Evolutionary conservation across 2,888 invertebrate genomes (phyloP).

Genomic region (Chironomus tentans): DNA sequence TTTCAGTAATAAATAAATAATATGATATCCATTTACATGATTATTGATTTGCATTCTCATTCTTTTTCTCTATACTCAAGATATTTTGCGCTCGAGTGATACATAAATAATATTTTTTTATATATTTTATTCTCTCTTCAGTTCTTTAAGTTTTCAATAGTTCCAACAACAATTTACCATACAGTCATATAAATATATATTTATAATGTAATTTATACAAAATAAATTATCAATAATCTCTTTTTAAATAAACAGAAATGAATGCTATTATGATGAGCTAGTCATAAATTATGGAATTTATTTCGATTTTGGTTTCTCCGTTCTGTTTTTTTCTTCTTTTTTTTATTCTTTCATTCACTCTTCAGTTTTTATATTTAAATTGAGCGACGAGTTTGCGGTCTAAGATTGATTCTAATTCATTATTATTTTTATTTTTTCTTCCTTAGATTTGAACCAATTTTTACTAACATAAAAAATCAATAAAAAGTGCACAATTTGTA

Average conservation of each 20-base stretch:
- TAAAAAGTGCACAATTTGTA: too few relatives aligned
- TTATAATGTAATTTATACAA: constrained; percentile 27
- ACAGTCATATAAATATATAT: constrained; percentile 1
- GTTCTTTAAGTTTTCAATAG: neutral
- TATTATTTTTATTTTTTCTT: too few relatives aligned
- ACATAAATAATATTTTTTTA: constrained; percentile 2
- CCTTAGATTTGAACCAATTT: too few relatives aligned
- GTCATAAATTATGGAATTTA: constrained; percentile 26
- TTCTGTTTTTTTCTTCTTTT: neutral
- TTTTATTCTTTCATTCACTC: too few relatives aligned
- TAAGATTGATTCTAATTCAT: constrained; percentile 1
- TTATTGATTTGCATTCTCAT: constrained; percentile 15
- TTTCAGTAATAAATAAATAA: constrained; percentile 21
- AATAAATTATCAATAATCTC: constrained; percentile 25
- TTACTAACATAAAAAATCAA: too few relatives aligned
- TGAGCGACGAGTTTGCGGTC: constrained; percentile 17
- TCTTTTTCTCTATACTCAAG: neutral
- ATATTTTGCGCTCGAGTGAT: constrained; percentile 5
- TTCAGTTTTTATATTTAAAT: neutral
- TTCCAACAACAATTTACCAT: neutral
- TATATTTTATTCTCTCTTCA: neutral
- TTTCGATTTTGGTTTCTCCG: neutral
- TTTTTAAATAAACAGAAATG: constrained; percentile 24
- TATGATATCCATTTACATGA: constrained; percentile 21
- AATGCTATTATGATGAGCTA: constrained; percentile 16